Conservation (phyloP, 2,888 invertebrate genomes). For the Nudaria mundana region DNA sequence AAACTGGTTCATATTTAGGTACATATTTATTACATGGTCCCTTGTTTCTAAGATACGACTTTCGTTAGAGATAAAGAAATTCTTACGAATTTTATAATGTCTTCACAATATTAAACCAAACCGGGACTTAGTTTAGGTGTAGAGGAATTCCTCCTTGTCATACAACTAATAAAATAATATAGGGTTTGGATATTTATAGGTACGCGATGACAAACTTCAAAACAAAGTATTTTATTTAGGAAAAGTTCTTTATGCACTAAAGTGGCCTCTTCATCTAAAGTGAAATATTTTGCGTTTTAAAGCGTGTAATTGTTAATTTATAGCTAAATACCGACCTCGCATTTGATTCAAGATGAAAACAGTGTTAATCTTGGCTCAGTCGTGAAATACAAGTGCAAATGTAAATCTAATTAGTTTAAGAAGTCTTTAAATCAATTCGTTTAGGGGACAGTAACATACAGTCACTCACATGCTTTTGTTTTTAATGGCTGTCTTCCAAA, state of each 20-base stretch:
- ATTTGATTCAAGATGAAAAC: constrained; percentile 39
- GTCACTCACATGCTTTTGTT: constrained; percentile 63
- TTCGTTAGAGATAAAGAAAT: no score
- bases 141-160: no score
- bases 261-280: constrained; percentile 36
- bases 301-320: constrained; percentile 63
- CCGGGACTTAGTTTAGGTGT: no score
- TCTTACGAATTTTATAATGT: no score
- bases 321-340: constrained; percentile 46
- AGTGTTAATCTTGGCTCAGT: constrained; percentile 54
- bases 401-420: constrained; percentile 75
- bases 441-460: constrained; percentile 69
- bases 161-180: no score
- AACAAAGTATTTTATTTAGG: constrained; percentile 27
- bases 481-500: constrained; percentile 72
- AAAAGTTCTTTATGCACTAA: constrained; percentile 34
- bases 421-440: constrained; percentile 76
- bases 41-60: no score
- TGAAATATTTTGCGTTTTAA: constrained; percentile 54
- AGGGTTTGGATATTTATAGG: no score
- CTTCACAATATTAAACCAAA: no score
- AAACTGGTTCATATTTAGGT: no score
- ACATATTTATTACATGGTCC: no score
- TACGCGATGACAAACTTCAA: constrained; percentile 3
- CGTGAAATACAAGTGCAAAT: constrained; percentile 62